Base-by-base conservation (phyloP, 2,888 invertebrate genomes). In the Zeuzera pyrina region DNA sequence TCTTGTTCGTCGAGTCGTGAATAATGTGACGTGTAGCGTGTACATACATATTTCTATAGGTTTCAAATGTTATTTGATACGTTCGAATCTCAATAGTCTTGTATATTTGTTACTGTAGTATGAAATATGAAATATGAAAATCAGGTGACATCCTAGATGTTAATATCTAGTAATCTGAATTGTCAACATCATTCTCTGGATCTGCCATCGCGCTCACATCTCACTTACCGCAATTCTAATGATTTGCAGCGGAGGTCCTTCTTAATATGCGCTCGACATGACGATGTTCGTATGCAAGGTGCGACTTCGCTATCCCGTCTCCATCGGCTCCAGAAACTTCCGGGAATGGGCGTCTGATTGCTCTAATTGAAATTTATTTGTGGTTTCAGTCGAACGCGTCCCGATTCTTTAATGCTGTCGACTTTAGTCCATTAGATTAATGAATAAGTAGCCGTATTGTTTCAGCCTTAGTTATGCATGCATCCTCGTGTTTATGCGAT, bases 291-390 rank as follows among this genome's bases (percentile, higher is more conserved):
- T 66, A 72, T 68, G 70, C 71, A 52, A 62, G 63, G 59, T 64
- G 60, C 61, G 53, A 53, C 50, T 45, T 49, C 57, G 53, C 63
- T 57, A 61, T 59, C 71, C 66, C 57, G 57, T 49, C 55, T 59
- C 55, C 62, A 70, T 70, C 60, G 58, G 51, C 57, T 64, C 55
- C 55, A 46, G 52, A 49, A 52, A 61, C 72, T 81, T 78, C 81
- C 77, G 77, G 68, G 66, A 71, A 45, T 37, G 56, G 52, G 44
- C 56, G 53, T 57, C 61, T 59, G 66, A 69, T 69, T 73, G 73
- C 72, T 71, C 73, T 78, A 78, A 78, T 78, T 78, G 73, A 77
- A 74, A 73, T 74, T 74, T 71, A 74, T 71, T 63, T 55, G 56
- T 46, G 45, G 51, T 44, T 42, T 42, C 40, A 30, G 27, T 39